Evolutionary conservation across 2,113 vertebrate species (phyloP).

Genomic region (Daubentonia madagascariensis): DNA sequence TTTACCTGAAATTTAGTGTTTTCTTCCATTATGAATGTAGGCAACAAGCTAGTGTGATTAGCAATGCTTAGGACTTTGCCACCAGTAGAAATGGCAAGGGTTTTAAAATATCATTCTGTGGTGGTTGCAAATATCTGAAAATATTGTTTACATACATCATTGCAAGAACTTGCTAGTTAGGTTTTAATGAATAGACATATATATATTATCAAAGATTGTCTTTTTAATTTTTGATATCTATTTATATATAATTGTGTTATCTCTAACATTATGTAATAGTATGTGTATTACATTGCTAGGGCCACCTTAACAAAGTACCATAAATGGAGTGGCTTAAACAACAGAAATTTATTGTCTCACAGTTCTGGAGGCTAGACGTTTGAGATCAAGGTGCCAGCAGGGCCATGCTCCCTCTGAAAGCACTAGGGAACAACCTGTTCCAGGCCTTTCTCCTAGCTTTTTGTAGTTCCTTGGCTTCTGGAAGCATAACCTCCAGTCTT

Average conservation of each 20-base stretch:
- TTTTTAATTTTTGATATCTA: conserved; percentile 32
- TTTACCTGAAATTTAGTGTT: conserved; percentile 19
- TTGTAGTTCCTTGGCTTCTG: background rate
- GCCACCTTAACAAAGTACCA: background rate
- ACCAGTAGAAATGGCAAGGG: background rate
- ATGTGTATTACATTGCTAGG: background rate
- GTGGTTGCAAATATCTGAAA: background rate
- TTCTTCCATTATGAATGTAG: background rate
- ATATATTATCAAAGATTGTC: background rate
- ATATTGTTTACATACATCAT: conserved; percentile 9
- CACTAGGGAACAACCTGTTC: background rate
- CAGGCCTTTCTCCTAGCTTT: background rate
- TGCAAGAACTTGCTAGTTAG: conserved; percentile 9
- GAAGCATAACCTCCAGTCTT: background rate
- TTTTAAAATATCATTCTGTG: background rate
- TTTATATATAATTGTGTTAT: background rate
- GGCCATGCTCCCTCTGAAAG: background rate
- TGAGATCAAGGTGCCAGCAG: background rate
- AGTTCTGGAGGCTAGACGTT: background rate
- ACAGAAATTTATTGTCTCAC: background rate
- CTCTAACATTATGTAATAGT: background rate
- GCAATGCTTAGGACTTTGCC: background rate
- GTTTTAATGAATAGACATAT: background rate
- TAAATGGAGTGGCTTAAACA: background rate
- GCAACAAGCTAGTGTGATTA: background rate